Evolutionary conservation across 2,113 vertebrate species (phyloP).

Genomic region (Eclectus roratus): DNA sequence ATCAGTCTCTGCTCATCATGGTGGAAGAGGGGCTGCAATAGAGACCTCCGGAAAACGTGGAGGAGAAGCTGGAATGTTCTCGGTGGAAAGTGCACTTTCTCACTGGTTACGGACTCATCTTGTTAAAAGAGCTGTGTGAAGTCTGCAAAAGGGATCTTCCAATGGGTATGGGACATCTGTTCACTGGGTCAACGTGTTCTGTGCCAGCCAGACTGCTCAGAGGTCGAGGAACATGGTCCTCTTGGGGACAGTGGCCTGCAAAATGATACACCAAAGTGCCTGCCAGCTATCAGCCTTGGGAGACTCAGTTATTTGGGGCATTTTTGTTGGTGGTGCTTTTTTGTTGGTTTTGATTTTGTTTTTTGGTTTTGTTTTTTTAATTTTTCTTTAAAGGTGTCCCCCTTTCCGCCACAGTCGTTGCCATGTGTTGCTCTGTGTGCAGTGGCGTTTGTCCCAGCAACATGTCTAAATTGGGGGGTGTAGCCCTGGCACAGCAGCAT

Average conservation of each 20-base stretch:
- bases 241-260: neutral
- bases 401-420: accelerated
- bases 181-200: neutral
- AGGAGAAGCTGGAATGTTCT: neutral
- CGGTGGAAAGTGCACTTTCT: neutral
- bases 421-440: neutral
- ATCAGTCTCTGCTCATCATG: accelerated
- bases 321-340: neutral
- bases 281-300: neutral
- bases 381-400: neutral
- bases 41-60: neutral
- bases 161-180: neutral
- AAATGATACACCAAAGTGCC: neutral
- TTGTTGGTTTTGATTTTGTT: neutral
- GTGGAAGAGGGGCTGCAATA: neutral
- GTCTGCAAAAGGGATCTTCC: neutral
- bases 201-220: accelerated
- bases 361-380: neutral
- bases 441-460: neutral
- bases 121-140: accelerated
- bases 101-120: accelerated
- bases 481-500: neutral
- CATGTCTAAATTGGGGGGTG: accelerated
- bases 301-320: neutral
- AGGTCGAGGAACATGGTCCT: accelerated